These are phyloP conservation scores for Rhabdomys dilectus DNA, from an alignment of 2,113 vertebrate genomes.

Conservation along the genomic window DNA sequence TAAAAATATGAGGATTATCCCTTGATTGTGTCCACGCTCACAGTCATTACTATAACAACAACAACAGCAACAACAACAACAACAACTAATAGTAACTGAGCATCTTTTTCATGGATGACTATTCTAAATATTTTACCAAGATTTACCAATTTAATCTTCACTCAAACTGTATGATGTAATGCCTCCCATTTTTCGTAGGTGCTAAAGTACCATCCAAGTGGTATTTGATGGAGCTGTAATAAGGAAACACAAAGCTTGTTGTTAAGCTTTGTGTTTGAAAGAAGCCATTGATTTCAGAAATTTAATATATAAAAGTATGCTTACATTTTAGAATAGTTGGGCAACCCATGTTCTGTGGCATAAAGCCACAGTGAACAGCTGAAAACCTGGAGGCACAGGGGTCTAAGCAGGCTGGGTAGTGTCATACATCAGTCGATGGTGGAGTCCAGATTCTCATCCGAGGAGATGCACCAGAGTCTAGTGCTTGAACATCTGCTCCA, in stretches of 20 bases:
- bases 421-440: fast-evolving
- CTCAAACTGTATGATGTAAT: not conserved
- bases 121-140: not conserved
- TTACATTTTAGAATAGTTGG: not conserved
- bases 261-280: constrained; percentile 35
- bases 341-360: not conserved
- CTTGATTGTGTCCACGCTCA: not conserved
- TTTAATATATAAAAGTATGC: not conserved
- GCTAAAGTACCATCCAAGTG: not conserved
- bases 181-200: not conserved
- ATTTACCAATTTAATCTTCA: not conserved
- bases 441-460: not conserved
- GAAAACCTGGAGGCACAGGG: not conserved
- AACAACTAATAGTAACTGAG: constrained; percentile 27
- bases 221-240: not conserved
- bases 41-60: constrained; percentile 3
- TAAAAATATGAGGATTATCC: not conserved
- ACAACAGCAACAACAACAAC: not conserved
- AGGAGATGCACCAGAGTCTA: not conserved
- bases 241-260: not conserved
- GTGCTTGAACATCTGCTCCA: not conserved
- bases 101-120: not conserved
- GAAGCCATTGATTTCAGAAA: constrained; percentile 10
- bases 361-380: not conserved
- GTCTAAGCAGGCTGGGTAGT: not conserved